Base-by-base conservation (phyloP, 2,113 vertebrate species). In the Sterna hirundo region DNA sequence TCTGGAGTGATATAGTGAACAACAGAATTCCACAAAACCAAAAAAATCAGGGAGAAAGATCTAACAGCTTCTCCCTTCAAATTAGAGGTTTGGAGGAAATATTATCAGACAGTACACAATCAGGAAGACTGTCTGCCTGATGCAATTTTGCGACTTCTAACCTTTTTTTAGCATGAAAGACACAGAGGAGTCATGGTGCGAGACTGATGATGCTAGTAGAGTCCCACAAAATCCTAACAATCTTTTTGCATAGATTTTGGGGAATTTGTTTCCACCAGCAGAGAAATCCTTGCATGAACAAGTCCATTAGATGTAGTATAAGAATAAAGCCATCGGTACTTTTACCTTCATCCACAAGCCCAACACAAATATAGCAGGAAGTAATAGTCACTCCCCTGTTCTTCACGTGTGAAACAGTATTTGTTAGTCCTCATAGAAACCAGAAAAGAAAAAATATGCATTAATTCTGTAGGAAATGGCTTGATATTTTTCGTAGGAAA, bases 81-180 rank as follows among this genome's bases (percentile, higher is more conserved):
- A 83, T 29, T 30, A 83, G 15, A 81, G 9, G 16, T 55, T n/a
- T 51, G 29, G 26, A 88, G 44, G 51, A 86, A 86, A 62, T 21
- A 14, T 15, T 44, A 10, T 8, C 54, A 86, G 40, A 6, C 54
- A 71, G 42, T 38, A 65, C 0, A 0, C 44, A 78, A 14, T 23
- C 44, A 8, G 3, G 19, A 91, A 42, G 16, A 51, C 26, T 29
- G 5, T 7, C 68, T 57, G 30, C 36, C 47, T 52, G 10, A 2
- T 61, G 57, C 38, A 16, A 85, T 87, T 79, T 38, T 57, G 36
- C n/a, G 71, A 21, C 20, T 78, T 90, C 49, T 40, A 47, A 58
- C 1, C 0, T 8, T 42, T 71, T 71, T n/a, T 55, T 52, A 61
- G 7, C 13, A 12, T 6, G 22, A 70, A 96, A 86, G 47, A 64